A percentile compares a stretch with the other conserved stretches of the same genome.
These are phyloP conservation scores for Heliconius erato DNA, from an alignment of 2,888 invertebrate species.

Conservation along the genomic window DNA sequence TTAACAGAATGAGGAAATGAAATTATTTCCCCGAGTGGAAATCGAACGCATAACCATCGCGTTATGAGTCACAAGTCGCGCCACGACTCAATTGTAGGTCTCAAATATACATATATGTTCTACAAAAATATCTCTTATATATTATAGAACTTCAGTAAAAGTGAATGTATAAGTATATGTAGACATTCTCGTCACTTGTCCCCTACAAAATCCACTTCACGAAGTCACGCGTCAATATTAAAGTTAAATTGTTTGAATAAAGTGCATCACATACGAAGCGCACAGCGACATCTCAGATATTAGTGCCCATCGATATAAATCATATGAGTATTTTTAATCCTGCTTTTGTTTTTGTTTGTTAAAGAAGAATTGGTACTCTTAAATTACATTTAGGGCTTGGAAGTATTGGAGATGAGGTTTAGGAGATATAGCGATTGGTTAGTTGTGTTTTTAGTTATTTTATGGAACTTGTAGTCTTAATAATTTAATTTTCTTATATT, in stretches of 20 bases:
- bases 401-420: neutral
- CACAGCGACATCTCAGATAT: constrained; percentile 42
- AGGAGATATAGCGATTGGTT: neutral
- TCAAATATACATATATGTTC: too few species aligned
- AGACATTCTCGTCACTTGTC: constrained; percentile 52
- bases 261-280: constrained; percentile 65
- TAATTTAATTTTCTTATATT: neutral
- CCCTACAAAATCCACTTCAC: constrained; percentile 51
- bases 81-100: too few species aligned
- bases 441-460: neutral
- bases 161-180: too few species aligned
- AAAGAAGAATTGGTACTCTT: neutral
- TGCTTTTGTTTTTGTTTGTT: neutral
- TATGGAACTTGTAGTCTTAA: neutral
- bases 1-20: neutral
- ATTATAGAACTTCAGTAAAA: neutral
- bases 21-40: neutral
- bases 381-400: neutral
- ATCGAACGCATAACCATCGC: too few species aligned
- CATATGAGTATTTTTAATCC: constrained; percentile 21
- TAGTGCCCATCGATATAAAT: constrained; percentile 33
- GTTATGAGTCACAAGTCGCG: too few species aligned
- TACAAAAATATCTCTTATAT: too few species aligned
- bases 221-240: constrained; percentile 72
- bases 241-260: constrained; percentile 77